Evolutionary conservation across 2,797 vertebrate genomes (phyloP).

Genomic region (Pseudomugil gertrudae): DNA sequence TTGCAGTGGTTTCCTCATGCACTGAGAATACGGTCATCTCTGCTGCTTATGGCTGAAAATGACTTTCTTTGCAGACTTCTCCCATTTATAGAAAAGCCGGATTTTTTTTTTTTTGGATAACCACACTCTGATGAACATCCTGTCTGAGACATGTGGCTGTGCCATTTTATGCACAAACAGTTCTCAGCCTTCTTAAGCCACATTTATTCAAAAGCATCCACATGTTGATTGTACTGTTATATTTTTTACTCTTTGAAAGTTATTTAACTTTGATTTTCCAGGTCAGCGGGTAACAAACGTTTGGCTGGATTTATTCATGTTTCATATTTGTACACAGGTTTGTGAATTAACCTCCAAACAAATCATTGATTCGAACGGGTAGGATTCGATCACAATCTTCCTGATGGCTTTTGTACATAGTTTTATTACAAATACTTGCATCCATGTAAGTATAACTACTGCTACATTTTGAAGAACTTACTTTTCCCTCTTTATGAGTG

Average conservation of each 20-base stretch:
- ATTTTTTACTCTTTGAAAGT: slow-evolving; percentile 31
- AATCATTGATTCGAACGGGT: too few species aligned
- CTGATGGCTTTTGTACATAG: background rate
- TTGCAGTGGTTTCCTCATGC: slow-evolving; percentile 31
- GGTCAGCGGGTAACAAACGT: background rate
- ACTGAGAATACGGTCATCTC: slow-evolving; percentile 48
- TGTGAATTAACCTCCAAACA: background rate
- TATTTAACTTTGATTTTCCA: slow-evolving; percentile 1
- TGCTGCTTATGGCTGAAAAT: slow-evolving; percentile 56
- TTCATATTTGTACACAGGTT: background rate
- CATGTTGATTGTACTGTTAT: slow-evolving; percentile 69
- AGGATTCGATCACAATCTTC: background rate
- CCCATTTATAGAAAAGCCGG: slow-evolving; percentile 66
- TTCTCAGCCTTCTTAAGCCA: slow-evolving; percentile 66
- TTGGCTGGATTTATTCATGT: slow-evolving; percentile 8
- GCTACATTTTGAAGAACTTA: background rate
- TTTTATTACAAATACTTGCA: background rate
- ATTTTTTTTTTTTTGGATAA: slow-evolving; percentile 77
- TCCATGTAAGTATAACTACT: background rate
- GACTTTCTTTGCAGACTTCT: slow-evolving; percentile 58
- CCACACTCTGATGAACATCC: slow-evolving; percentile 83
- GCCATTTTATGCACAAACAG: slow-evolving; percentile 67
- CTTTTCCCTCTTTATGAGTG: background rate
- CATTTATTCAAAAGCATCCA: slow-evolving; percentile 77
- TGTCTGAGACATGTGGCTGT: slow-evolving; percentile 73